Conservation (phyloP, 2,113 vertebrate genomes). For the Petroica traversi region DNA sequence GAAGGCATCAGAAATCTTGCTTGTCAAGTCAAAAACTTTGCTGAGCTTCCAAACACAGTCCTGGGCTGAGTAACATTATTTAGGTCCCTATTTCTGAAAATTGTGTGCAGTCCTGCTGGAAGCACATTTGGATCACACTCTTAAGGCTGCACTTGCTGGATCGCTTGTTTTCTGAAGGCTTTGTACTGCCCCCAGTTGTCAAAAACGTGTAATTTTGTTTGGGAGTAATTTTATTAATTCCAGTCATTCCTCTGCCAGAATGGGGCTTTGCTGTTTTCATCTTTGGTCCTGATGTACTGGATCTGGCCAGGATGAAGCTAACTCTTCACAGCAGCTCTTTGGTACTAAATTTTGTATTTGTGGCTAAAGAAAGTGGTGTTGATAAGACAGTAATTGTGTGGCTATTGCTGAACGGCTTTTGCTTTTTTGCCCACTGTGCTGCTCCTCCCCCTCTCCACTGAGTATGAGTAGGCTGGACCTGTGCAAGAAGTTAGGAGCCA, state of each 20-base stretch:
- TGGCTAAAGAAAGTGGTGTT: not conserved
- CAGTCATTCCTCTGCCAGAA: not conserved
- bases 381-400: not conserved
- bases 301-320: not conserved
- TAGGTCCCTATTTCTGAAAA: not conserved
- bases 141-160: not conserved
- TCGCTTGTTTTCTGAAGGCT: not conserved
- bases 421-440: not conserved
- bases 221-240: not conserved
- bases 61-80: not conserved
- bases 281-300: not conserved
- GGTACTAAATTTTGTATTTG: not conserved
- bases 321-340: not conserved
- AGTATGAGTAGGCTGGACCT: not conserved
- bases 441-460: not conserved
- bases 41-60: not conserved
- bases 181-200: not conserved
- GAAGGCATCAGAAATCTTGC: not conserved
- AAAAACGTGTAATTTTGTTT: not conserved
- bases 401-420: not conserved
- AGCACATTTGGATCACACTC: not conserved
- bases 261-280: not conserved
- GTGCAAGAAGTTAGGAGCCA: not conserved
- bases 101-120: not conserved
- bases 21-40: not conserved